A percentile compares a stretch with the other conserved stretches of the same genome.
Evolutionary conservation across 2,797 vertebrate genomes (phyloP).

Genomic region (Semotilus atromaculatus): DNA sequence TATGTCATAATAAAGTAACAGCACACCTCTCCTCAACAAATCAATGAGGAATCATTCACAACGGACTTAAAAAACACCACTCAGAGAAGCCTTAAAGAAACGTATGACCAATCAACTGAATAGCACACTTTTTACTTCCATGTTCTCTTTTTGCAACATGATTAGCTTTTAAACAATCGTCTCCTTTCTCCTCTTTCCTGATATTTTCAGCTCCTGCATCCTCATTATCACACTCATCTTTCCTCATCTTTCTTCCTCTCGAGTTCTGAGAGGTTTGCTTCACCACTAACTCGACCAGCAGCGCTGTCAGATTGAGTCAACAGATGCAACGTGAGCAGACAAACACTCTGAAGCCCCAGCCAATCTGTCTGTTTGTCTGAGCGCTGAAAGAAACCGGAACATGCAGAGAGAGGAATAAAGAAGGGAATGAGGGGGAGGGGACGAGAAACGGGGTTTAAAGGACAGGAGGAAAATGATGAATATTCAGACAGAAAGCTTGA

Average conservation of each 20-base stretch:
- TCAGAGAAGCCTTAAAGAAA: background rate
- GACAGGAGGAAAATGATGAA: slow-evolving; percentile 1
- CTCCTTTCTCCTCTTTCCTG: background rate
- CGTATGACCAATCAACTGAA: background rate
- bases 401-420: slow-evolving; percentile 27
- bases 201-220: background rate
- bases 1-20: background rate
- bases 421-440: background rate
- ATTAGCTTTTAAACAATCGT: background rate
- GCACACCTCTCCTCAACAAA: background rate
- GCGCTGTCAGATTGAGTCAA: slow-evolving; percentile 61
- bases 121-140: background rate
- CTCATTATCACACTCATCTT: background rate
- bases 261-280: slow-evolving; percentile 19
- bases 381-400: slow-evolving; percentile 5
- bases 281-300: slow-evolving; percentile 35
- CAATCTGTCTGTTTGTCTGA: slow-evolving; percentile 48
- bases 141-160: background rate
- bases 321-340: slow-evolving; percentile 48
- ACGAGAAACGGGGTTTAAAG: background rate
- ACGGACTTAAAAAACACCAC: background rate
- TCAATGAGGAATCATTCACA: background rate
- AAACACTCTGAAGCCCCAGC: slow-evolving; percentile 32
- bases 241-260: slow-evolving; percentile 15
- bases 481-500: slow-evolving; percentile 22